Evolutionary conservation across 2,113 vertebrate species (phyloP).

Genomic region (Oceanodroma tethys): DNA sequence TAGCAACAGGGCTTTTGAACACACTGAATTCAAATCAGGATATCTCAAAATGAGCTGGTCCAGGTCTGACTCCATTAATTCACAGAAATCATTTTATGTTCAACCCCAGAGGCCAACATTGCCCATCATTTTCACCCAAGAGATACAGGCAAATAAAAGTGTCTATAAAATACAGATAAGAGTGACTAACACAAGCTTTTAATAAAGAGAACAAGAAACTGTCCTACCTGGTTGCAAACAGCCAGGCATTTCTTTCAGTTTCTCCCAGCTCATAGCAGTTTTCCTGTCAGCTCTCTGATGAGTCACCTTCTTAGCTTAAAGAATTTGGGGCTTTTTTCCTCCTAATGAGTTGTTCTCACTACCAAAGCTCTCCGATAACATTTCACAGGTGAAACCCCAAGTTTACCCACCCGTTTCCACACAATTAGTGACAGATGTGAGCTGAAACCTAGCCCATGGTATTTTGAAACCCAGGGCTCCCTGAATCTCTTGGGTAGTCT

Average conservation of each 20-base stretch:
- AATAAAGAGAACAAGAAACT: not conserved
- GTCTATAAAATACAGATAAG: not conserved
- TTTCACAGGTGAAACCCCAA: not conserved
- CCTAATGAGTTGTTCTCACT: not conserved
- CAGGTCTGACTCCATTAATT: not conserved
- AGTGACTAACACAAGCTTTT: not conserved
- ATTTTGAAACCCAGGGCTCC: not conserved
- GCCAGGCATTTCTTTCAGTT: not conserved
- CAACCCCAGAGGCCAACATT: not conserved
- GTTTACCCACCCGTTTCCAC: not conserved
- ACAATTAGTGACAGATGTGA: not conserved
- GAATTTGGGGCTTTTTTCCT: not conserved
- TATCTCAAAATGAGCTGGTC: not conserved
- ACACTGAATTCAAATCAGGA: fast-evolving
- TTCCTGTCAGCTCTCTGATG: not conserved
- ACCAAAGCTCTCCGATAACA: not conserved
- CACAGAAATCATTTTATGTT: not conserved
- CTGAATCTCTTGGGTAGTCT: not conserved
- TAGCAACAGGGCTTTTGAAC: fast-evolving
- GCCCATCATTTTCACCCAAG: not conserved
- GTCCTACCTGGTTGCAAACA: not conserved
- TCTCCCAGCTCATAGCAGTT: not conserved
- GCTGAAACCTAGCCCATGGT: not conserved
- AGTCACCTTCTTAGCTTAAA: not conserved
- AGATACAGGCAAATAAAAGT: not conserved